Base-by-base conservation (phyloP, 2,888 invertebrate genomes). In the Watsonalla binaria region DNA sequence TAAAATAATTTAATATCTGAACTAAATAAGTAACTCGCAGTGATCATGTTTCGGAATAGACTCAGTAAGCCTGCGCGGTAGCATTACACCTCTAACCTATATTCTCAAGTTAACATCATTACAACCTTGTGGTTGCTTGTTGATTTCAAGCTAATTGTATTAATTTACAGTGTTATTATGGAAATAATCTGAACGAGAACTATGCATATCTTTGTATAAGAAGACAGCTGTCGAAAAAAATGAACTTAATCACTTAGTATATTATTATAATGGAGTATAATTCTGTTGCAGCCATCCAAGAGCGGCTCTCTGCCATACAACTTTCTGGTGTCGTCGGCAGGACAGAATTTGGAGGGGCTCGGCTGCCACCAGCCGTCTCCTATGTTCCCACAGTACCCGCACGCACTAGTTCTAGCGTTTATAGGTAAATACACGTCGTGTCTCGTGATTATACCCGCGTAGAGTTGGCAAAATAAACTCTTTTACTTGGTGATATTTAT, bases 321-420 rank as follows among this genome's bases (percentile, higher is more conserved):
- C 65, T 92, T 92, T 56, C 64, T 92, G 51, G 76, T 92, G 51
- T 86, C 90, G 0, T 80, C 90, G 0, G 81, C 88, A 59, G 92
- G 92, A 0, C 78, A 84, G 62, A 81, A 80, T 0, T 92, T 86
- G 56, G 91, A 92, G 62, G 84, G 73, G 2, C 77, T 91, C 0
- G 92, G 92, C 0, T 92, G 92, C 92, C 68, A 74, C 0, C 68
- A 72, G 55, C 72, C 70, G 13, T 85, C 87, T 39, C 71, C 77
- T 5, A 63, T 80, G 46, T 68, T 68, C 42, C 69, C 70, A 0
- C 56, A 69, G 13, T 66, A 67, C 46, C 52, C 65, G 0, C 52
- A 59, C 0, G 70, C 82, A 6, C 59, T 92, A 48, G 79, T 89
- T 9, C 65, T 91, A 58, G 90, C 82, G 14, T 82, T 90, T 61